Evolutionary conservation across 1,140 invertebrate species (phyloP), one percentile per base, ranked within the genome.

Genomic region (Neodiprion fabricii): DNA sequence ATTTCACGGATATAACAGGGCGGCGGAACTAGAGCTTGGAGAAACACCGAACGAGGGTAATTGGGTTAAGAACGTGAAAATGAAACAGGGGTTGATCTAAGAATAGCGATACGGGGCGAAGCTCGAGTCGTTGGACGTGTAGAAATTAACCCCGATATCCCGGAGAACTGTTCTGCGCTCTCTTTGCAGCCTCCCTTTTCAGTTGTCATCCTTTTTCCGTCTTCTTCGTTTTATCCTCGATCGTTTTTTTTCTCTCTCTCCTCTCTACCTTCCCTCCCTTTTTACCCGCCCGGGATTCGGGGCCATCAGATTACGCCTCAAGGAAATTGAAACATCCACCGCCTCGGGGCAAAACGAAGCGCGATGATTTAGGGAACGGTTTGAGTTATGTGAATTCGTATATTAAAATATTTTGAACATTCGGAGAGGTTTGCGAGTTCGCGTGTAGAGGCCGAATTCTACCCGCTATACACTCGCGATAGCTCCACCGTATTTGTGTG

Each of bases 251-350:
- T 11, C 9, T 14, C 9, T 48, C 72, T 14, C 65, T 66, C 77
- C 70, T 48, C 65, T 68, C 50, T 11, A 1, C 74, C 66, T 77
- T 69, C 74, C 65, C 5, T 40, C 28, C 72, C 68, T 71, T 75
- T 79, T 78, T 76, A 75, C 79, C 73, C 75, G 74, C 75, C 69
- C 81, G 76, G 70, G 77, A 83, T 73, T 61, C 74, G 79, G 79
- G 77, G 78, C 80, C 83, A 87, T 86, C 85, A 85, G 86, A 86
- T 85, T 87, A 83, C 80, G 81, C 85, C 79, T 83, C 83, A 85
- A 88, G 87, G 87, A 88, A 88, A 87, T 87, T 88, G 85, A 87
- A 88, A 87, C 83, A 87, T 88, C 83, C 84, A 85, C 75, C 80
- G 82, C 80, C 84, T 85, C 76, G 79, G 82, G 83, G 82, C 28